Evolutionary conservation across 1,140 invertebrate genomes (phyloP).

Genomic region (Drosophila pallidifrons): DNA sequence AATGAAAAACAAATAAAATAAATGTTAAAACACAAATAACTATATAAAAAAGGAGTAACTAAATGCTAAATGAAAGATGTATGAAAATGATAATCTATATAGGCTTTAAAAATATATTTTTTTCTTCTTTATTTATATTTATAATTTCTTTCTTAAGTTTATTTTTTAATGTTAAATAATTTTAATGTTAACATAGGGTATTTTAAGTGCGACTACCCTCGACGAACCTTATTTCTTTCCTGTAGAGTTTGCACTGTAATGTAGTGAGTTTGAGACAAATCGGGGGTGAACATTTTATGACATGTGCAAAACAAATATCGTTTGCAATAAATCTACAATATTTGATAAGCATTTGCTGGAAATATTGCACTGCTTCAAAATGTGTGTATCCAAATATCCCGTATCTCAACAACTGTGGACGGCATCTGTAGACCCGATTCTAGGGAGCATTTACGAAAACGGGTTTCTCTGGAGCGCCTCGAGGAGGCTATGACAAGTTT

Average conservation of each 20-base stretch:
- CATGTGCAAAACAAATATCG: background rate
- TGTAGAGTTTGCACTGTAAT: background rate
- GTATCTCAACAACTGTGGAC: background rate
- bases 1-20: too few species aligned
- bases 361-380: background rate
- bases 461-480: slow-evolving; percentile 19
- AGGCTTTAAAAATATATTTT: too few species aligned
- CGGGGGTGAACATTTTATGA: slow-evolving; percentile 5
- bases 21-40: too few species aligned
- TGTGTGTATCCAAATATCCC: background rate
- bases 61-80: too few species aligned
- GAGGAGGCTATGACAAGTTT: slow-evolving; percentile 20
- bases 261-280: too few species aligned
- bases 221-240: background rate
- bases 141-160: too few species aligned
- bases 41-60: too few species aligned
- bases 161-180: too few species aligned
- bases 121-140: too few species aligned
- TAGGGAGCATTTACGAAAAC: slow-evolving; percentile 15
- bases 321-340: background rate
- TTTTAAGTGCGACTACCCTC: background rate
- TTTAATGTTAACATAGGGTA: background rate
- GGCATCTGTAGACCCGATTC: background rate
- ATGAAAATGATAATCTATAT: too few species aligned
- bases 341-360: slow-evolving; percentile 4